These are phyloP conservation scores for Rambutsinella grinnellia DNA, from an alignment of 2,888 invertebrate species.

Conservation along the genomic window DNA sequence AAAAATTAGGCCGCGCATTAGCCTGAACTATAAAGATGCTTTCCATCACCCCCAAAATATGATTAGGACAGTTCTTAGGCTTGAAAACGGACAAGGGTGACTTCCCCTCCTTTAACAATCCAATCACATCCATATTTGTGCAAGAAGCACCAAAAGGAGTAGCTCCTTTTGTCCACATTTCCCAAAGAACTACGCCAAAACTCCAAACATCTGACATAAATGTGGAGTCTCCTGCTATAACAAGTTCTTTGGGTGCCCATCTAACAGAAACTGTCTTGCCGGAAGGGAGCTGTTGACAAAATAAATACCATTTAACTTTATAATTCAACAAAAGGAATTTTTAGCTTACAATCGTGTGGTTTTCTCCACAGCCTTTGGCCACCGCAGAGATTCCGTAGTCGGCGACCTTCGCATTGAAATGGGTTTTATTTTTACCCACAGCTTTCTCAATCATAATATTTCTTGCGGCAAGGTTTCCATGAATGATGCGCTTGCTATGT, in stretches of 20 bases:
- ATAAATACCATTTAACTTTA: too few relatives aligned
- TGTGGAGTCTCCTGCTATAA: constrained; percentile 24
- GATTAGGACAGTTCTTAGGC: constrained; percentile 26
- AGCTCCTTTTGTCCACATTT: constrained; percentile 43
- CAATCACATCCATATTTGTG: constrained; percentile 24
- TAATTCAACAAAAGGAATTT: not conserved
- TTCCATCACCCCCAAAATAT: constrained; percentile 24
- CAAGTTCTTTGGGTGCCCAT: constrained; percentile 50
- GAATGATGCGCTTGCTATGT: constrained; percentile 40
- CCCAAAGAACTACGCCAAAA: constrained; percentile 50
- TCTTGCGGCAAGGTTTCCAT: too few relatives aligned
- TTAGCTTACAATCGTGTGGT: constrained; percentile 29
- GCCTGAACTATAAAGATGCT: constrained; percentile 33
- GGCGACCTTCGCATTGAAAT: constrained; percentile 40
- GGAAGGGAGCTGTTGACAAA: constrained; percentile 7
- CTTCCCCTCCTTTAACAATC: constrained; percentile 16
- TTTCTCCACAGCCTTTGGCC: constrained; percentile 29
- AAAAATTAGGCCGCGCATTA: constrained; percentile 43
- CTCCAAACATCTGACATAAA: constrained; percentile 41
- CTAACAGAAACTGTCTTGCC: constrained; percentile 42
- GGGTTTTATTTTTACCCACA: not conserved
- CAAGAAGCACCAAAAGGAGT: constrained; percentile 32
- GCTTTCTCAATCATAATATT: constrained; percentile 41
- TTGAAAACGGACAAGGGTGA: constrained; percentile 33
- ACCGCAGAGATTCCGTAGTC: constrained; percentile 50